Base-by-base conservation (phyloP, 2,113 vertebrate genomes). In the Neoarius graeffei region DNA sequence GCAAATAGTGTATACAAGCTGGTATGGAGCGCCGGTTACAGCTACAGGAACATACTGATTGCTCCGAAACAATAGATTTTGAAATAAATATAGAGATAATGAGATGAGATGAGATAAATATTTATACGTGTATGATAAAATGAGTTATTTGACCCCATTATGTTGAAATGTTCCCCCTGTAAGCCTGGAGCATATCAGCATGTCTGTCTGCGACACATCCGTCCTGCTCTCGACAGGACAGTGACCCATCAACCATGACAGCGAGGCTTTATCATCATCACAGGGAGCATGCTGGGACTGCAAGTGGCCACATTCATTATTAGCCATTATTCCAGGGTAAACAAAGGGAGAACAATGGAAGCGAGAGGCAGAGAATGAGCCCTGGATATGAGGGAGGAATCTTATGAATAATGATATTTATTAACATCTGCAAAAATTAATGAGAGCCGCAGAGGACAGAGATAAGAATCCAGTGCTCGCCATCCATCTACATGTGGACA, bases 341-440 rank as follows among this genome's bases (percentile, higher is more conserved):
- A 92, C 84, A 85, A 91, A 92, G 25, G 52, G 57, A 92, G 79
- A 88, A 71, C 85, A 81, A 90, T 85, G 60, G 64, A 60, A 90
- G 89, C 79, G 74, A 86, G 67, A 80, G 73, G 66, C 64, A 91
- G 89, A 89, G 88, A 91, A 89, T 27, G 23, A 71, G 10, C 35
- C n/a, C n/a, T 3, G 77, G 48, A 52, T 20, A 73, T 42, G 42
- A 84, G 25, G 59, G 56, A 81, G 87, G 69, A 67, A 82, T 23
- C 66, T 66, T 88, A 86, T 88, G 91, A 92, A 93, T 90, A 91
- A 92, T 89, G 73, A 93, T 92, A 86, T 83, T 85, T 85, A 91
- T 86, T 89, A 86, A 86, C 91, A 91, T 56, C 85, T 56, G 83
- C 60, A 30, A 86, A 91, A 91, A 94, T 94, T 92, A 91, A 93